Conservation (phyloP, 2,797 vertebrate genomes). For the Choloepus didactylus region DNA sequence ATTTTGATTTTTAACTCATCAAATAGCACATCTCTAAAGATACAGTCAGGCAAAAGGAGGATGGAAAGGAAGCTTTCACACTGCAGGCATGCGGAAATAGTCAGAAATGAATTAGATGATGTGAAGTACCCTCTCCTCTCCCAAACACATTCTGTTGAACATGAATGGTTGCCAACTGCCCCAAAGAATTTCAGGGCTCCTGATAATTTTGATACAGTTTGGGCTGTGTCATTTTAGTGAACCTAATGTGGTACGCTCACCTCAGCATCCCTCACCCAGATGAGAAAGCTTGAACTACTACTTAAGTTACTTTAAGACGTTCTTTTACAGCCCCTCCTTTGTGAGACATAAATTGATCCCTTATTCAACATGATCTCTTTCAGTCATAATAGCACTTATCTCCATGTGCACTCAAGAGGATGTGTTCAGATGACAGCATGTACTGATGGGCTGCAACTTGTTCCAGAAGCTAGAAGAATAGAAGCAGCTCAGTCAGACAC, state of each 20-base stretch:
- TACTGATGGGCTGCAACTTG: neutral
- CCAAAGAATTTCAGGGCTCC: neutral
- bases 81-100: neutral
- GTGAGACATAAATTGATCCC: slow-evolving; percentile 19
- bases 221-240: neutral
- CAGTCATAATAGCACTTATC: slow-evolving; percentile 38
- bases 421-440: slow-evolving; percentile 17
- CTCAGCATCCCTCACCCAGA: slow-evolving; percentile 1
- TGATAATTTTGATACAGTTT: neutral
- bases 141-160: neutral
- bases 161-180: neutral
- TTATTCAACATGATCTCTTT: slow-evolving; percentile 57
- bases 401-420: slow-evolving; percentile 28
- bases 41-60: neutral
- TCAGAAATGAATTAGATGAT: neutral
- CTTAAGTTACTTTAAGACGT: neutral
- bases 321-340: slow-evolving; percentile 38
- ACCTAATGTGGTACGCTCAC: neutral
- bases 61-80: neutral
- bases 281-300: slow-evolving; percentile 45
- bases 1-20: slow-evolving; percentile 27
- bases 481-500: neutral
- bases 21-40: neutral
- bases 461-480: neutral
- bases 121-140: neutral